Base-by-base conservation (phyloP, 2,888 invertebrate genomes). In the Oscheius onirici region DNA sequence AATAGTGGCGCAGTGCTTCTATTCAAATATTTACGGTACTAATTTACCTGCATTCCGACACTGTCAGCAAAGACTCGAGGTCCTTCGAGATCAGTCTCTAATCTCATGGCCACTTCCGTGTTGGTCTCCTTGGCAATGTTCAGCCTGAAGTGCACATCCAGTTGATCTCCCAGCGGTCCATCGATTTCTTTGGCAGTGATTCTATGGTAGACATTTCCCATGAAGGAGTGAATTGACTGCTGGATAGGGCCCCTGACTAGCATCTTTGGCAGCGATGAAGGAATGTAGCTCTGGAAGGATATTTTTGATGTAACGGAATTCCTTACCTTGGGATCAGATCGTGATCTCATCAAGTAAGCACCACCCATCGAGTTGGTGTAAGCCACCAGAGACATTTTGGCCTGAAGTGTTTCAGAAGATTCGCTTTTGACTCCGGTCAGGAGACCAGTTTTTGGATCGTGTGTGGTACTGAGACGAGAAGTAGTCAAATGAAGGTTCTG, bases 41-140 rank as follows among this genome's bases (percentile, higher is more conserved):
- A 8, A 6, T 34, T 28, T 58, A 76, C 76, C 74, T 82, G 82
- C 60, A 82, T 44, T 70, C 80, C 82, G 28, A 82, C 75, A 69
- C 78, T 77, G 34, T 82, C 82, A 8, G 63, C 60, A 46, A 52
- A 77, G 26, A 68, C 49, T 20, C 46, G n/a, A 15, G 24, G 41
- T 17, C 49, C 34, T 15, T 68, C 58, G 55, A 65, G 63, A 5
- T 63, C 68, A 1, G 74, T 72, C 10, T 67, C 61, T 26, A 76
- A 54, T 67, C 67, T 34, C 43, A 74, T 71, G 52, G 76, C 76
- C 49, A 82, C 34, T 60, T 82, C 82, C 0, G 72, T 74, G 51
- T 82, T 82, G 3, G 57, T 60, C 22, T 76, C 67, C 17, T 72
- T 65, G 1, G 65, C 57, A 2, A 82, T 72, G 67, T 82, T 79